Percentiles rank a stretch among this genome's conserved stretches.
Conservation (phyloP, 1,140 invertebrate species). For the Papilio xuthus region DNA sequence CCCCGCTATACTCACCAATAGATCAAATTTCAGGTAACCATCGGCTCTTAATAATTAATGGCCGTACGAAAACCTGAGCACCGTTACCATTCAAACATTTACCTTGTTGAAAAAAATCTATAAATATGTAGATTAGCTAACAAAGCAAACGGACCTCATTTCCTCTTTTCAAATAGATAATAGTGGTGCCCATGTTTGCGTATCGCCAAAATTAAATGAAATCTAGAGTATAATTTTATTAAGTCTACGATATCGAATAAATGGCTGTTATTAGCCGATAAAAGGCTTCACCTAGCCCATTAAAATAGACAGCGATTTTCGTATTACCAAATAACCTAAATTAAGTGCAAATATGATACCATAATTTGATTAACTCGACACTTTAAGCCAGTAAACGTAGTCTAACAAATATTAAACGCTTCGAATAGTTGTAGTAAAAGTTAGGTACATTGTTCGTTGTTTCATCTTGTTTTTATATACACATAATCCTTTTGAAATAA, state of each 20-base stretch:
- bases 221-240: neutral
- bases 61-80: conserved; percentile 33
- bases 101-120: neutral
- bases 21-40: conserved; percentile 81
- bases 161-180: neutral
- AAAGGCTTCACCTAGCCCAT: conserved; percentile 4
- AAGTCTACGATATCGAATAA: neutral
- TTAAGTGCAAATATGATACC: neutral
- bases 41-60: conserved; percentile 18
- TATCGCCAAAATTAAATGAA: neutral
- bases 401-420: neutral
- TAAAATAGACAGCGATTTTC: conserved; percentile 17
- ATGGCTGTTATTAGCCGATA: neutral
- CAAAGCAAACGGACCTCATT: neutral
- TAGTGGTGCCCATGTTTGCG: conserved; percentile 13
- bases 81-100: neutral
- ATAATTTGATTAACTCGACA: neutral
- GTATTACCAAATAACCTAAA: neutral
- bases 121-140: neutral
- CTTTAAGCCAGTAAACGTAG: neutral
- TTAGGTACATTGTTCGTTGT: neutral
- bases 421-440: neutral
- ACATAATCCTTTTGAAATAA: too few relatives aligned
- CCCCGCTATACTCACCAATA: conserved; percentile 77
- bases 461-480: neutral